Evolutionary conservation across 2,888 invertebrate genomes (phyloP).

Genomic region (Ectemnius lituratus): DNA sequence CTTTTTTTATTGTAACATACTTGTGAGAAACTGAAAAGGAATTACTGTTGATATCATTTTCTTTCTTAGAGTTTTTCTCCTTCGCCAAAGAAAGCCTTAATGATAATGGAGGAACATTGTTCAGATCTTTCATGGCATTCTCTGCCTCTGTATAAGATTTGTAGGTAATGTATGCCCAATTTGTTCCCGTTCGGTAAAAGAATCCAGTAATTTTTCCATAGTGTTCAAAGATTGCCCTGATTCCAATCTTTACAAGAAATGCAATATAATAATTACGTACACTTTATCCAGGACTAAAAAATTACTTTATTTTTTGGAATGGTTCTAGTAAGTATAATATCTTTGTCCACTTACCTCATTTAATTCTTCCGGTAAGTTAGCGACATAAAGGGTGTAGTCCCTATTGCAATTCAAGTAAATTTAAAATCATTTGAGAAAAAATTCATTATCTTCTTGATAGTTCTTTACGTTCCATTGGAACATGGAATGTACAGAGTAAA

Average conservation of each 20-base stretch:
- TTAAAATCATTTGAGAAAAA: no score
- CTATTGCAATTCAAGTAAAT: background rate
- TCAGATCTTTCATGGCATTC: slow-evolving; percentile 63
- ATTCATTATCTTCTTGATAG: no score
- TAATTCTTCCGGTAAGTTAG: slow-evolving; percentile 65
- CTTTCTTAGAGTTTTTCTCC: slow-evolving; percentile 26
- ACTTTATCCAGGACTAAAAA: background rate
- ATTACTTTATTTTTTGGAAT: slow-evolving; percentile 4
- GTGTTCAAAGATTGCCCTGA: slow-evolving; percentile 58
- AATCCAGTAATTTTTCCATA: slow-evolving; percentile 58
- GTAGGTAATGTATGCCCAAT: slow-evolving; percentile 67
- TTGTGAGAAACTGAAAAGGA: no score
- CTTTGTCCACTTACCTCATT: slow-evolving; percentile 53
- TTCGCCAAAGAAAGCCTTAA: slow-evolving; percentile 63
- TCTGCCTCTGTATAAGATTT: slow-evolving; percentile 66
- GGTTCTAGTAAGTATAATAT: background rate
- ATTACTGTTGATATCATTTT: background rate
- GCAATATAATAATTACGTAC: slow-evolving; percentile 8
- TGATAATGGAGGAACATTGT: slow-evolving; percentile 62
- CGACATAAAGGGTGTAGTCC: slow-evolving; percentile 60
- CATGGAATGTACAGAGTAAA: no score
- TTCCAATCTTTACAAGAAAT: slow-evolving; percentile 55
- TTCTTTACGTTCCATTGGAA: no score
- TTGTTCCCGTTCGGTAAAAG: slow-evolving; percentile 42
- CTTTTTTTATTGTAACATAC: no score